Conservation (phyloP, 1,140 invertebrate genomes). For the Plodia interpunctella region DNA sequence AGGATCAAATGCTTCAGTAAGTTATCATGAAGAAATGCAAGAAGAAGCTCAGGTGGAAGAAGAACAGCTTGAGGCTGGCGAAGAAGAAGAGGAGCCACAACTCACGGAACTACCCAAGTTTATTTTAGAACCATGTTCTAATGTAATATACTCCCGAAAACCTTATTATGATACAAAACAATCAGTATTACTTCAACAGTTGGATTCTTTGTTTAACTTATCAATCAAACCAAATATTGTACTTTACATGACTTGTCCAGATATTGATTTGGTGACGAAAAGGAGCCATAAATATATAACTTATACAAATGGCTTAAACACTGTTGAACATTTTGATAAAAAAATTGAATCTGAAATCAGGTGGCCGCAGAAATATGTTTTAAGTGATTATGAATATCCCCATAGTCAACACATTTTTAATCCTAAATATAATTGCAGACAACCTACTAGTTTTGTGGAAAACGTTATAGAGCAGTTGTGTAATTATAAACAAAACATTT, state of each 20-base stretch:
- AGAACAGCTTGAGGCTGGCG: conserved; percentile 32
- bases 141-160: conserved; percentile 36
- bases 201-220: conserved; percentile 49
- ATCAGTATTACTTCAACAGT: conserved; percentile 40
- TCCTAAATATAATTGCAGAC: conserved; percentile 59
- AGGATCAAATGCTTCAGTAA: conserved; percentile 32
- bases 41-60: conserved; percentile 42
- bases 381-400: conserved; percentile 37
- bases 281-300: conserved; percentile 66
- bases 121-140: conserved; percentile 46
- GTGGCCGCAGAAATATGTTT: conserved; percentile 51
- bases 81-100: conserved; percentile 42
- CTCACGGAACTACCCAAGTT: conserved; percentile 50
- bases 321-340: conserved; percentile 35
- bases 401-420: conserved; percentile 42
- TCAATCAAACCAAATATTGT: conserved; percentile 71
- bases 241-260: conserved; percentile 75
- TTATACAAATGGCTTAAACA: conserved; percentile 41
- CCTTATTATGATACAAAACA: conserved; percentile 34
- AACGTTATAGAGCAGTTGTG: conserved; percentile 65
- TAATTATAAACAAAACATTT: conserved; percentile 57
- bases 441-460: conserved; percentile 63
- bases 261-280: conserved; percentile 72
- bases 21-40: conserved; percentile 25
- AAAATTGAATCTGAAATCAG: conserved; percentile 35